phyloP scores from a whole-genome alignment of 2,797 vertebrate genomes.

The Leontopithecus rosalia region DNA sequence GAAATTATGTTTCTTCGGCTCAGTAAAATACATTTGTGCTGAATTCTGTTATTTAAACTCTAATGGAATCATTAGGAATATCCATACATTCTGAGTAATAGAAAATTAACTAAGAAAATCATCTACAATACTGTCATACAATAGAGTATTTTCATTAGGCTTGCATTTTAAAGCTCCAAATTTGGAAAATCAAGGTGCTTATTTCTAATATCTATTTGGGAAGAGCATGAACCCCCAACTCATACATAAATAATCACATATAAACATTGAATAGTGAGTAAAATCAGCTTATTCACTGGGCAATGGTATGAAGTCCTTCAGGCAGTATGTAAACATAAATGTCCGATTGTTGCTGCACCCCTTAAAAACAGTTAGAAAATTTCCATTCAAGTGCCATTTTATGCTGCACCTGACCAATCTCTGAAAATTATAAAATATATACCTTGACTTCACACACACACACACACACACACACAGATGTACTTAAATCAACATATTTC shows the following conservation, averaged over 20 bases:
- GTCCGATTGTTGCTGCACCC: conserved; percentile 65
- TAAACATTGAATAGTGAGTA: conserved; percentile 75
- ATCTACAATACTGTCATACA: conserved; percentile 70
- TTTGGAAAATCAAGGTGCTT: conserved; percentile 70
- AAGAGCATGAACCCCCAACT: conserved; percentile 66
- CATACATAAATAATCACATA: conserved; percentile 82
- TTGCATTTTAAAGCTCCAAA: conserved; percentile 72
- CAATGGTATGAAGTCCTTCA: conserved; percentile 69
- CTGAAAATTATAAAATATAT: not conserved
- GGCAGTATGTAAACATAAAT: conserved; percentile 79
- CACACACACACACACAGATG: not conserved
- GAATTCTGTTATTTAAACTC: conserved; percentile 87
- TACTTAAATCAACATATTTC: conserved; percentile 11
- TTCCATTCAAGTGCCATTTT: conserved; percentile 70
- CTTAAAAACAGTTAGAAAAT: conserved; percentile 71
- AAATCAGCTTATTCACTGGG: conserved; percentile 78
- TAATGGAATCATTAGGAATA: conserved; percentile 85
- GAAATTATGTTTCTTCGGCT: conserved; percentile 86
- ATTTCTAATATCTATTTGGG: conserved; percentile 66
- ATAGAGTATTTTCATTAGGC: conserved; percentile 68
- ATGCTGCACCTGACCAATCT: not conserved
- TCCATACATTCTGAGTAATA: conserved; percentile 78
- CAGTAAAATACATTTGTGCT: conserved; percentile 84
- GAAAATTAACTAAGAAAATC: conserved; percentile 80
- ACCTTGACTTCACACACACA: not conserved